phyloP scores from a whole-genome alignment of 2,888 invertebrate species.

The Plemyria rubiginata region DNA sequence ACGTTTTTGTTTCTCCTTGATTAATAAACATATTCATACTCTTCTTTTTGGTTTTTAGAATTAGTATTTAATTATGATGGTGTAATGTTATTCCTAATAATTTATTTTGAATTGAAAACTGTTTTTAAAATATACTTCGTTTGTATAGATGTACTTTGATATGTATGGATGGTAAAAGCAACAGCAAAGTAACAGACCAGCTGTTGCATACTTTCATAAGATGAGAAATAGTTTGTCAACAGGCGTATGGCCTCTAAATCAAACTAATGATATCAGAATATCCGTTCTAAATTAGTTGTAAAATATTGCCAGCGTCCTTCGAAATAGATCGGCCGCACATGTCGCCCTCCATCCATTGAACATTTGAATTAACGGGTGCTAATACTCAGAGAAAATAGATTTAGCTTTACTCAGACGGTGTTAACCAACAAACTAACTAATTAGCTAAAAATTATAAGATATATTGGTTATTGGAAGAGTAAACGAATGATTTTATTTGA shows the following conservation, averaged over 20 bases:
- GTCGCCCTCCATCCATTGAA: slow-evolving; percentile 43
- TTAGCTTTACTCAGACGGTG: slow-evolving; percentile 39
- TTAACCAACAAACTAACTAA: too few relatives aligned
- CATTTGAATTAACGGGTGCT: slow-evolving; percentile 45
- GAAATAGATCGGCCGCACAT: slow-evolving; percentile 45
- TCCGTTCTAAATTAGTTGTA: slow-evolving; percentile 35
- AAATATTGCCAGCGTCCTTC: slow-evolving; percentile 26
- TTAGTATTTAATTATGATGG: too few relatives aligned
- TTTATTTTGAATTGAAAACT: too few relatives aligned
- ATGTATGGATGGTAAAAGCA: not conserved
- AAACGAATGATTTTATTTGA: too few relatives aligned
- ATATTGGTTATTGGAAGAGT: too few relatives aligned
- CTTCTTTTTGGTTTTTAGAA: too few relatives aligned
- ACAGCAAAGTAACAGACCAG: not conserved
- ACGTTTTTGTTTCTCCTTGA: too few relatives aligned
- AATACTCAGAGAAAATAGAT: slow-evolving; percentile 53
- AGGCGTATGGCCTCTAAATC: slow-evolving; percentile 25
- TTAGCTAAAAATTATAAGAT: too few relatives aligned
- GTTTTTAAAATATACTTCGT: too few relatives aligned
- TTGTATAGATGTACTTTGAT: too few relatives aligned
- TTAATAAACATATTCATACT: too few relatives aligned
- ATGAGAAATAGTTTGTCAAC: slow-evolving; percentile 24
- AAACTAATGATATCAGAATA: slow-evolving; percentile 30
- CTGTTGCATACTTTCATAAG: slow-evolving; percentile 7
- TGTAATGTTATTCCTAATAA: too few relatives aligned